phyloP scores from a whole-genome alignment of 2,113 vertebrate genomes.

The Etheostoma cragini region DNA sequence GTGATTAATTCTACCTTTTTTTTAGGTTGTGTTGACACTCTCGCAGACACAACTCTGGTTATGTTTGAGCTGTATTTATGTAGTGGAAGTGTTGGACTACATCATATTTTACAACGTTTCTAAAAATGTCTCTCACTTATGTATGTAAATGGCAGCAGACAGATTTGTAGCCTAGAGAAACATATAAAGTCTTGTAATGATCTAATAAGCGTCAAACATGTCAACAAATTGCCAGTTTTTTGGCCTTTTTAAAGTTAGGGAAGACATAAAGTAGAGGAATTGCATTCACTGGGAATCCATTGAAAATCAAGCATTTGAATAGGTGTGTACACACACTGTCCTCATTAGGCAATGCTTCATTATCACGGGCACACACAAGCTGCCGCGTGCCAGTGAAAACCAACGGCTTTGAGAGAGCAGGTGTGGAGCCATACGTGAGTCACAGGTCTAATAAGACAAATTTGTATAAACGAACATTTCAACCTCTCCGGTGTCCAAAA shows the following conservation, averaged over 20 bases:
- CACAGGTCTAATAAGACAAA: slow-evolving; percentile 45
- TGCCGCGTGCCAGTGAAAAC: slow-evolving; percentile 13
- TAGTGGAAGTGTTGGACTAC: background rate
- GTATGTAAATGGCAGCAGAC: background rate
- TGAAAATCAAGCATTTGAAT: background rate
- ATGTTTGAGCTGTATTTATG: background rate
- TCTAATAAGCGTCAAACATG: background rate
- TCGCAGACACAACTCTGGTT: background rate
- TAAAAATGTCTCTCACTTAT: background rate
- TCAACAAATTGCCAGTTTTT: background rate
- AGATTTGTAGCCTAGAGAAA: background rate
- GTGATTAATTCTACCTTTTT: background rate
- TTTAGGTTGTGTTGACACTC: background rate
- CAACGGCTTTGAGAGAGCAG: slow-evolving; percentile 18
- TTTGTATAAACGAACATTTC: too few relatives aligned
- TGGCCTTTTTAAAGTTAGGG: slow-evolving; percentile 2
- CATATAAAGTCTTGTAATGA: background rate
- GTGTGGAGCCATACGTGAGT: slow-evolving; percentile 37
- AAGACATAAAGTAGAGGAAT: background rate
- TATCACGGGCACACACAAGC: background rate
- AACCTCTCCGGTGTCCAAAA: too few relatives aligned
- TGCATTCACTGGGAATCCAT: slow-evolving; percentile 6
- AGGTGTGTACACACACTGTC: background rate
- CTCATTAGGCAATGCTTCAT: background rate
- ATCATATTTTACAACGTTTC: background rate